phyloP scores from a whole-genome alignment of 2,888 invertebrate species.

The Achlya flavicornis region DNA sequence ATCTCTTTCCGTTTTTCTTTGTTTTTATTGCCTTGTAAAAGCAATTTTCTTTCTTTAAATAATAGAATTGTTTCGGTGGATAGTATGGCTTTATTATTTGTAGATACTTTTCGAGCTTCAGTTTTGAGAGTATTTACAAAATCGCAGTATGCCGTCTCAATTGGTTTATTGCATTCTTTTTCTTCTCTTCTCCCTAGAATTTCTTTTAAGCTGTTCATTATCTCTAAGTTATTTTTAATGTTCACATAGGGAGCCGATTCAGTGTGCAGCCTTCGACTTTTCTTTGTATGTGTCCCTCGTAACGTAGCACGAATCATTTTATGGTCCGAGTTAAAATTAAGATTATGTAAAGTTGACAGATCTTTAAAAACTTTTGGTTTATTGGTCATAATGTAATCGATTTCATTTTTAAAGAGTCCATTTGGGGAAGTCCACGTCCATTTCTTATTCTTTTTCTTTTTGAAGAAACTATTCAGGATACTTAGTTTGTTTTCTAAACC shows the following conservation, averaged over 20 bases:
- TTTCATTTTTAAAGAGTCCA: too few species aligned
- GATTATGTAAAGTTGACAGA: too few species aligned
- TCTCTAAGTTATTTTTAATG: constrained; percentile 11
- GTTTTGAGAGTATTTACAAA: constrained; percentile 15
- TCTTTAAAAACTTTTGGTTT: too few species aligned
- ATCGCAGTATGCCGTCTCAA: neutral
- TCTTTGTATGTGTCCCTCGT: constrained; percentile 3
- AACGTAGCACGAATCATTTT: neutral
- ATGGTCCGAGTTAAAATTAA: neutral
- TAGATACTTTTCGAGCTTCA: constrained; percentile 6
- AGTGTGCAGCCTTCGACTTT: constrained; percentile 13
- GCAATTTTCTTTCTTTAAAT: neutral
- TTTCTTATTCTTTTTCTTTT: too few species aligned
- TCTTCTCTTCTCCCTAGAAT: neutral
- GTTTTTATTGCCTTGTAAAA: constrained; percentile 5
- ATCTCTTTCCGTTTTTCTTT: neutral
- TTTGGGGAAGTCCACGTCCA: too few species aligned
- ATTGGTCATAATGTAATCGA: too few species aligned
- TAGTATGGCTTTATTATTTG: constrained; percentile 11
- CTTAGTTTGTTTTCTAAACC: too few species aligned
- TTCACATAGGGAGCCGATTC: constrained; percentile 11
- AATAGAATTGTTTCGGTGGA: neutral
- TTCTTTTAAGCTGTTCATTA: constrained; percentile 2
- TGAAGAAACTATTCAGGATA: too few species aligned
- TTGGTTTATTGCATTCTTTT: neutral